Evolutionary conservation across 2,113 vertebrate species (phyloP).

Genomic region (Panthera tigris): DNA sequence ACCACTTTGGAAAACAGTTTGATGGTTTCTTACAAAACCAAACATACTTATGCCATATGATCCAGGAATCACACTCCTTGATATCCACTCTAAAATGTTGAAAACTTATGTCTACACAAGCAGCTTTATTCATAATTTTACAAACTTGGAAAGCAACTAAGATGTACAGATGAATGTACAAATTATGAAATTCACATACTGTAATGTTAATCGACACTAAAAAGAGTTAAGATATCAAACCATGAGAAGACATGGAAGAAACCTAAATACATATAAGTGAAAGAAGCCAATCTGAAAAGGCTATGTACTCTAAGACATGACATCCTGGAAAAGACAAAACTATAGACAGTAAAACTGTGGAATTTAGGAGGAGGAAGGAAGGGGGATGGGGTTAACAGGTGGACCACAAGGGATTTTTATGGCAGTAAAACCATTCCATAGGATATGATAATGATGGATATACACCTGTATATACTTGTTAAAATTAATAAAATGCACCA

Average conservation of each 20-base stretch:
- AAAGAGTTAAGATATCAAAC: background rate
- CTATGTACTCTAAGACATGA: background rate
- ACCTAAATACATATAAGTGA: background rate
- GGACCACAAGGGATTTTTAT: background rate
- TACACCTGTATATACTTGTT: background rate
- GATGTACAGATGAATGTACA: background rate
- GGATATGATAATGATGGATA: too few relatives aligned
- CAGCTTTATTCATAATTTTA: background rate
- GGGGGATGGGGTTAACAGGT: background rate
- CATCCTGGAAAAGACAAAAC: background rate
- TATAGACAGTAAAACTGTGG: background rate
- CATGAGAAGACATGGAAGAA: background rate
- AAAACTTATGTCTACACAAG: background rate
- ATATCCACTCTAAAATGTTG: background rate
- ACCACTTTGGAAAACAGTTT: background rate
- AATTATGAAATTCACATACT: background rate
- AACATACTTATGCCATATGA: background rate
- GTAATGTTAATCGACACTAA: background rate
- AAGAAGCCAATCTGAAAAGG: background rate
- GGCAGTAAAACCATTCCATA: background rate
- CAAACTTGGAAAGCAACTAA: background rate
- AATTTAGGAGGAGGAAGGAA: rapidly evolving
- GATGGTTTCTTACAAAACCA: background rate
- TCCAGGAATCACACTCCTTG: background rate
- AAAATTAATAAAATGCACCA: background rate